Evolutionary conservation across 2,113 vertebrate species (phyloP), one percentile per base, ranked within the genome.

Genomic region (Lepidothrix coronata): DNA sequence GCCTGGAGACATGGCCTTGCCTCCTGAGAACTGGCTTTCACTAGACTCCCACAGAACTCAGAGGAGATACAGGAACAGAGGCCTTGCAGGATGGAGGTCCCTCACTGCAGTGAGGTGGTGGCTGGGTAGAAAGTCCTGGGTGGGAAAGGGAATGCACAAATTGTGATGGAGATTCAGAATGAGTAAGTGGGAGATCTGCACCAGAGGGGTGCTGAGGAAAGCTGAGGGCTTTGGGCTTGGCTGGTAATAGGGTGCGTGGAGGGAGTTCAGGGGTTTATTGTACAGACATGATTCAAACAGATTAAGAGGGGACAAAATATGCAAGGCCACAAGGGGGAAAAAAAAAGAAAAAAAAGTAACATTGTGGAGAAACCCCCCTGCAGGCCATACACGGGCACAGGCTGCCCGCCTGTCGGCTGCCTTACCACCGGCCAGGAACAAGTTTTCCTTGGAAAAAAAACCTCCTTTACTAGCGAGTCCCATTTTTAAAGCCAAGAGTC

Each of bases 351-450:
- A n/a, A 49, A 57, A 89, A 63, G 15, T 6, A 16, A n/a, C 2
- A 4, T 4, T 12, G 18, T 7, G 24, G 25, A 44, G 13, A 70
- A 68, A 24, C 7, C 27, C 44, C 44, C n/a, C 37, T 6, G 2
- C 27, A 20, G 28, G 20, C 31, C 33, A 18, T 49, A 18, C 1
- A 20, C 20, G 17, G 72, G 87, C 61, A 37, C 71, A 94, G 83
- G 58, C 89, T 95, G 96, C 93, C 93, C 95, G 93, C 92, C 97
- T 97, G 94, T 92, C 27, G 95, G 97, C 89, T 71, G 77, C 25
- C 68, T 11, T 11, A 22, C 12, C 37, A 16, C 44, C 39, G 9
- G 18, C 35, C 46, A 18, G 33, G 41, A 65, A 12, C 3, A 7
- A 6, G 3, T 1, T 54, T 76, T 58, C 6, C 25, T 16, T 1